phyloP scores from a whole-genome alignment of 2,888 invertebrate species.

The Thera obeliscata region DNA sequence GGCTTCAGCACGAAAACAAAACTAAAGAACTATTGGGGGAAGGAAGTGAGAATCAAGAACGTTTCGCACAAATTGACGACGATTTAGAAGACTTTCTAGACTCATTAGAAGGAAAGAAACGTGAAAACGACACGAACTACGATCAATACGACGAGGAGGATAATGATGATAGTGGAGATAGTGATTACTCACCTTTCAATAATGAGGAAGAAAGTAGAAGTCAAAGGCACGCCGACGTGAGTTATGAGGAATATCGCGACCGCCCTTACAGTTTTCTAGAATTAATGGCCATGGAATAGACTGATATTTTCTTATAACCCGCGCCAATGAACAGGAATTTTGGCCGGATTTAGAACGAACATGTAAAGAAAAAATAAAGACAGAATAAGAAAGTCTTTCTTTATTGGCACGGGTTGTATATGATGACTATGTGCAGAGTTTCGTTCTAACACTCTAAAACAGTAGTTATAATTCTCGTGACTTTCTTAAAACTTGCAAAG shows the following conservation, averaged over 20 bases:
- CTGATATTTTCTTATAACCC: slow-evolving; percentile 50
- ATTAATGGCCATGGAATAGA: slow-evolving; percentile 78
- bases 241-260: slow-evolving; percentile 53
- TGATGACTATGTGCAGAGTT: slow-evolving; percentile 3
- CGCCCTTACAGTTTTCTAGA: slow-evolving; percentile 70
- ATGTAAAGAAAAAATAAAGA: not conserved
- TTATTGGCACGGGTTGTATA: slow-evolving; percentile 22
- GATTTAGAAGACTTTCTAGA: slow-evolving; percentile 70
- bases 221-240: slow-evolving; percentile 32
- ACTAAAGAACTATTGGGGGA: slow-evolving; percentile 51
- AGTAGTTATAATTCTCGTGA: slow-evolving; percentile 49
- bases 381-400: not conserved
- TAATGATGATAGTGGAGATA: slow-evolving; percentile 49
- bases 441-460: slow-evolving; percentile 47
- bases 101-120: slow-evolving; percentile 55
- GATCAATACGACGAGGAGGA: slow-evolving; percentile 58
- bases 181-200: slow-evolving; percentile 50
- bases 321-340: slow-evolving; percentile 17
- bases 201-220: slow-evolving; percentile 36
- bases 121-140: slow-evolving; percentile 44
- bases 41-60: slow-evolving; percentile 56
- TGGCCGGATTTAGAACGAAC: not conserved
- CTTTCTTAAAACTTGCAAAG: slow-evolving; percentile 48
- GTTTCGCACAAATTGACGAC: slow-evolving; percentile 62
- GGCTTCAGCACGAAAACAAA: slow-evolving; percentile 19